Conservation (phyloP, 2,888 invertebrate species). For the Tinea semifulvella region DNA sequence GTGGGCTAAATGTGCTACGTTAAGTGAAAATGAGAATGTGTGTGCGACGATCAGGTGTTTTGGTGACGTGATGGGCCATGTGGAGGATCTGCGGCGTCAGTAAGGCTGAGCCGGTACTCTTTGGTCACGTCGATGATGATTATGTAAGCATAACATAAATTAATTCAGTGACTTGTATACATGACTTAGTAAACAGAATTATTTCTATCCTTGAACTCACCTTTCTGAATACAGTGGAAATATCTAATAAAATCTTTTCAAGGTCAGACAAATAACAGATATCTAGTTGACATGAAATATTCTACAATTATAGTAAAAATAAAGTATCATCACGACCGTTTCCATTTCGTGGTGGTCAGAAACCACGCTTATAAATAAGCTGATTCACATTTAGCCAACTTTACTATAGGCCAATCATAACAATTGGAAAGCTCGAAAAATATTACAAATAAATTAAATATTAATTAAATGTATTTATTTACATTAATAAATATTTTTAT, state of each 20-base stretch:
- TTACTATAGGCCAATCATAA: too few relatives aligned
- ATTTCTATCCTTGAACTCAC: neutral
- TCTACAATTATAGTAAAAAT: too few relatives aligned
- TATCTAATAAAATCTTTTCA: neutral
- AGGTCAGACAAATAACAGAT: too few relatives aligned
- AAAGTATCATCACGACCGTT: too few relatives aligned
- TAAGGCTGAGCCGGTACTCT: slow-evolving; percentile 54
- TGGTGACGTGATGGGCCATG: slow-evolving; percentile 56
- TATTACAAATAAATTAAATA: too few relatives aligned
- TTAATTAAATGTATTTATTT: too few relatives aligned
- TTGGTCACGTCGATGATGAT: slow-evolving; percentile 45
- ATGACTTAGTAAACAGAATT: neutral
- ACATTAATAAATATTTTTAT: too few relatives aligned
- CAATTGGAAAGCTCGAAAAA: too few relatives aligned
- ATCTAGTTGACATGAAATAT: too few relatives aligned
- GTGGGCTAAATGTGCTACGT: neutral
- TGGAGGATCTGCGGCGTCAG: slow-evolving; percentile 62
- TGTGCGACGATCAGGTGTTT: slow-evolving; percentile 39
- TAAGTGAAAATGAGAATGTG: slow-evolving; percentile 50
- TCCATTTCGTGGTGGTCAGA: too few relatives aligned
- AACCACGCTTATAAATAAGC: too few relatives aligned
- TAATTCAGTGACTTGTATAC: neutral
- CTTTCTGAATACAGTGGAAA: neutral
- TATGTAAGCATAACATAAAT: slow-evolving; percentile 42
- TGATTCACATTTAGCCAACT: too few relatives aligned